Percentiles rank a stretch among this genome's conserved stretches.
phyloP scores from a whole-genome alignment of 2,797 vertebrate genomes.

The Semaprochilodus insignis region DNA sequence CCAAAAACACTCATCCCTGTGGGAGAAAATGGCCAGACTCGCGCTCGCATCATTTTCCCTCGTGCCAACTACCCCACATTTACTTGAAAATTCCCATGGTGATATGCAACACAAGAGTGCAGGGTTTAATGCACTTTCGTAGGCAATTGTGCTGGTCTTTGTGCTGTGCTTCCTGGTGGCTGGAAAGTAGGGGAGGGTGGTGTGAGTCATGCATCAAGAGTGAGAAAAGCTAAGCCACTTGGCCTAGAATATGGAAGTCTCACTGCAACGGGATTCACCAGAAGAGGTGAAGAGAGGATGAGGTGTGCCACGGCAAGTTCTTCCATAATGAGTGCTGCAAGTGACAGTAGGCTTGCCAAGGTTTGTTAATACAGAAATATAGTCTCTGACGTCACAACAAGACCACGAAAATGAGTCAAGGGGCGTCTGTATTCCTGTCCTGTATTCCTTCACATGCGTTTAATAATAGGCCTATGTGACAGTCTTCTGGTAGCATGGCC shows the following conservation, averaged over 20 bases:
- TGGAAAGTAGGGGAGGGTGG: neutral
- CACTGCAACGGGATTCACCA: neutral
- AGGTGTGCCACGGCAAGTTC: conserved; percentile 14
- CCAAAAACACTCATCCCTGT: conserved; percentile 1
- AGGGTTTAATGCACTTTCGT: conserved; percentile 4
- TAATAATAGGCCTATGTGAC: neutral
- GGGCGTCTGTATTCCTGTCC: neutral
- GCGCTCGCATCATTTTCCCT: neutral
- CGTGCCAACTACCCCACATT: neutral
- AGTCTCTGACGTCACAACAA: neutral
- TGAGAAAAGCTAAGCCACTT: conserved; percentile 18
- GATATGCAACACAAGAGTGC: neutral
- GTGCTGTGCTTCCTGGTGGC: neutral
- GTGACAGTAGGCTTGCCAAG: conserved; percentile 19
- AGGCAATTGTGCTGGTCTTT: conserved; percentile 9
- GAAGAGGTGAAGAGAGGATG: conserved; percentile 18
- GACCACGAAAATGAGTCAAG: neutral
- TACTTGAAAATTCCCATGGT: conserved; percentile 10
- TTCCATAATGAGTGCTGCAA: conserved; percentile 33
- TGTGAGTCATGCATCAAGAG: conserved; percentile 14
- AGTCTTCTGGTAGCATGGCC: neutral
- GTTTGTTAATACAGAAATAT: neutral
- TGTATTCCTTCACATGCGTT: neutral
- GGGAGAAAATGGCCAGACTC: neutral
- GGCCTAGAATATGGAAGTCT: conserved; percentile 5